Evolutionary conservation across 2,113 vertebrate genomes (phyloP).

Genomic region (Corvus moneduloides): DNA sequence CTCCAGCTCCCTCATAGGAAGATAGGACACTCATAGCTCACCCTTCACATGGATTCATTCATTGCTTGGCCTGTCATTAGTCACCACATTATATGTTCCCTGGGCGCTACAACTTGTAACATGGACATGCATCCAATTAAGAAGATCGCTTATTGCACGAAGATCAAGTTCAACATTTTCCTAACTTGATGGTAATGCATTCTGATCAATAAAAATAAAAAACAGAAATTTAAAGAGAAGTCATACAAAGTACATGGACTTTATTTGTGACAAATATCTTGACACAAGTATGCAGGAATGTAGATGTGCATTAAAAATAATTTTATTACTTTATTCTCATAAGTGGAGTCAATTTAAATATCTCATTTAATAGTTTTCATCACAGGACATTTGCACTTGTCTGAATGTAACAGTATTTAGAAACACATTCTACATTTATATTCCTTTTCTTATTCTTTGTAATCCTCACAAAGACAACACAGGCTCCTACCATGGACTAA

Average conservation of each 20-base stretch:
- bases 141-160: background rate
- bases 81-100: background rate
- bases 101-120: background rate
- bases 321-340: background rate
- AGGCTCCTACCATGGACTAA: background rate
- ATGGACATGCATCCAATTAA: background rate
- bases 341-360: background rate
- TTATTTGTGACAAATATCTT: background rate
- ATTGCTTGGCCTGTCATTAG: background rate
- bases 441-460: background rate
- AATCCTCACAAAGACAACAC: background rate
- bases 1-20: background rate
- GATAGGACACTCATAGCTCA: background rate
- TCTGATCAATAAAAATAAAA: background rate
- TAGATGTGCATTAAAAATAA: background rate
- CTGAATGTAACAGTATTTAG: background rate
- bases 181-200: background rate
- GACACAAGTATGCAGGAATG: rapidly evolving
- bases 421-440: background rate
- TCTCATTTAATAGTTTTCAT: background rate
- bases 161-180: background rate
- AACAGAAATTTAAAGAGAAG: background rate
- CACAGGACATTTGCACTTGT: background rate
- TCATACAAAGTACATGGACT: background rate
- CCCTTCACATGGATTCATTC: background rate